Evolutionary conservation across 2,797 vertebrate genomes (phyloP).

Genomic region (Phoeniculus purpureus): DNA sequence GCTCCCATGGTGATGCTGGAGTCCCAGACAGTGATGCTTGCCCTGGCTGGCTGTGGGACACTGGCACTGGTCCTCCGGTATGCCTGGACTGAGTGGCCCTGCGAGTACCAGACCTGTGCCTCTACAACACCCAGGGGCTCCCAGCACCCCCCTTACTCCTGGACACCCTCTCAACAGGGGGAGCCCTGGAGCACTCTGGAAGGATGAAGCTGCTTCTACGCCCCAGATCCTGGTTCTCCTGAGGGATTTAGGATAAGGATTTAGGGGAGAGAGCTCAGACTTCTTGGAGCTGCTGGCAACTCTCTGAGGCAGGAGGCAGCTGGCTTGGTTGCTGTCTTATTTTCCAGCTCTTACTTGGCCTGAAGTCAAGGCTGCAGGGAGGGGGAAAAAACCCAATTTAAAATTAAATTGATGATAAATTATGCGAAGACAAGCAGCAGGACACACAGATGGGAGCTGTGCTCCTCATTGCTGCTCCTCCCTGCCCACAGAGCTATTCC

Average conservation of each 20-base stretch:
- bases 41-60: constrained; percentile 34
- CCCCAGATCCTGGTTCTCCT: accelerated
- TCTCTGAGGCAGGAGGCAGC: neutral
- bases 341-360: neutral
- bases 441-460: neutral
- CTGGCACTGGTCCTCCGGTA: constrained; percentile 81
- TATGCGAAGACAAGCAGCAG: neutral
- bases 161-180: neutral
- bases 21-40: constrained; percentile 66
- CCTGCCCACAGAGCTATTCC: neutral
- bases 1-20: constrained; percentile 61
- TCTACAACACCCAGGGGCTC: constrained; percentile 79
- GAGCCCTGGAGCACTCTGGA: accelerated
- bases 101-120: constrained; percentile 85
- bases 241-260: neutral
- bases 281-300: neutral
- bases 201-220: neutral
- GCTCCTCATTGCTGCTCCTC: neutral
- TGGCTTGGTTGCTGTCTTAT: neutral
- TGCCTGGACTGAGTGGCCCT: constrained; percentile 91
- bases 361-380: neutral
- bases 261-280: neutral
- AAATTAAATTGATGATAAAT: neutral
- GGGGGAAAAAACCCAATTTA: neutral
- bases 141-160: constrained; percentile 84